Base-by-base conservation (phyloP, 2,113 vertebrate genomes). In the Ceyx cyanopectus region DNA sequence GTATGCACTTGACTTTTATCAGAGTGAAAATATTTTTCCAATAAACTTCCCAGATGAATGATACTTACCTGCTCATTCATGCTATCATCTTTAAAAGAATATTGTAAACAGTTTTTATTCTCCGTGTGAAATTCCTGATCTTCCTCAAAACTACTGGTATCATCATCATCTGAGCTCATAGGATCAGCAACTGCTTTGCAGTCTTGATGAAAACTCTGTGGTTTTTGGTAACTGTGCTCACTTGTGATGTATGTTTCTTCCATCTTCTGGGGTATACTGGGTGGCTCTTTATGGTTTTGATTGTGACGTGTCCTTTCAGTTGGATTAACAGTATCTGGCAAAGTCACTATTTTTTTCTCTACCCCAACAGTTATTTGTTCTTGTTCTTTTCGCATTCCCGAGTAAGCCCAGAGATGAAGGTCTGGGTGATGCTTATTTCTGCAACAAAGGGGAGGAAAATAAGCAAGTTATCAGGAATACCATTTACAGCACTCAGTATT, bases 161-260 rank as follows among this genome's bases (percentile, higher is more conserved):
- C 96, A 30, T 98, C 97, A 50, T 98, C 97, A 63, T 98, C 98
- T 37, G 97, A 98, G 88, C 97, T 98, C 81, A 97, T 77, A 37
- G 88, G 96, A 34, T 97, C 97, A 82, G 41, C n/a, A 3, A 87
- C 37, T 54, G 91, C 40, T 68, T 68, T 97, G 93, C 94, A 95
- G 69, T 96, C 97, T 30, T 92, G 97, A 70, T 95, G 95, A 77
- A 97, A 97, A 68, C 93, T 95, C 19, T 97, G 97, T 30, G 98
- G 98, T 89, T 99, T 99, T 81, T 99, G 98, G 96, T 99, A 99
- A 94, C 98, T 99, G 96, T 99, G 98, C 93, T 99, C 98, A 68
- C 98, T 99, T 54, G 98, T 98, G 85, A 99, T 99, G 14, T 99
- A 99, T 0, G 98, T 98, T 60, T 98, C 98, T 65, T 97, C 98